Conservation (phyloP, 1,140 invertebrate species). For the Paraescarpia echinospica region DNA sequence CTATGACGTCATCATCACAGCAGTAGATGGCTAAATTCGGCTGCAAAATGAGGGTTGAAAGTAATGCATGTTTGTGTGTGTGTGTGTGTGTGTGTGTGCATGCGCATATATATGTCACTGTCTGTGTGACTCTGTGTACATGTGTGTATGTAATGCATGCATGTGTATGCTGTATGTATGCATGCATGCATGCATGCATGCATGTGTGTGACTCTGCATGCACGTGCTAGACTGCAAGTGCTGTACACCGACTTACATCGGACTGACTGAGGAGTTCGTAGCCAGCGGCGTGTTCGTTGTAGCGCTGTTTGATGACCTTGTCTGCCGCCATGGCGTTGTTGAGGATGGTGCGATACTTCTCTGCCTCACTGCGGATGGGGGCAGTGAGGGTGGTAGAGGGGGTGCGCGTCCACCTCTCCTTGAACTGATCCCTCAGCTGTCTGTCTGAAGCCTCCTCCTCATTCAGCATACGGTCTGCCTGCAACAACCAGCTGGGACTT, state of each 20-base stretch:
- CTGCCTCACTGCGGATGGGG: conserved; percentile 72
- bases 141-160: neutral
- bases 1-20: too few relatives aligned
- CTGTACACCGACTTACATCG: conserved; percentile 54
- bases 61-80: too few relatives aligned
- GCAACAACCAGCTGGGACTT: conserved; percentile 22
- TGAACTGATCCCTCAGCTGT: conserved; percentile 85
- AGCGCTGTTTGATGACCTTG: conserved; percentile 82
- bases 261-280: conserved; percentile 82
- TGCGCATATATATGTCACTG: too few relatives aligned
- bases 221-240: too few relatives aligned
- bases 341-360: conserved; percentile 88
- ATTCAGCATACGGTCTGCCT: conserved; percentile 81
- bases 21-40: too few relatives aligned
- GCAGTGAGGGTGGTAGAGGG: conserved; percentile 85
- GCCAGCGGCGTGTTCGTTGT: conserved; percentile 74
- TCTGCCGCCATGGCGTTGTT: conserved; percentile 84
- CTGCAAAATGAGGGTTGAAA: too few relatives aligned
- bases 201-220: neutral
- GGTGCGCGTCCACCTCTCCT: conserved; percentile 83
- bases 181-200: neutral
- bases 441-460: conserved; percentile 91
- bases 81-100: too few relatives aligned
- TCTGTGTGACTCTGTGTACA: too few relatives aligned
- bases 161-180: neutral